These are phyloP conservation scores for Hipposideros armiger DNA, from an alignment of 2,113 vertebrate species.

Conservation along the genomic window DNA sequence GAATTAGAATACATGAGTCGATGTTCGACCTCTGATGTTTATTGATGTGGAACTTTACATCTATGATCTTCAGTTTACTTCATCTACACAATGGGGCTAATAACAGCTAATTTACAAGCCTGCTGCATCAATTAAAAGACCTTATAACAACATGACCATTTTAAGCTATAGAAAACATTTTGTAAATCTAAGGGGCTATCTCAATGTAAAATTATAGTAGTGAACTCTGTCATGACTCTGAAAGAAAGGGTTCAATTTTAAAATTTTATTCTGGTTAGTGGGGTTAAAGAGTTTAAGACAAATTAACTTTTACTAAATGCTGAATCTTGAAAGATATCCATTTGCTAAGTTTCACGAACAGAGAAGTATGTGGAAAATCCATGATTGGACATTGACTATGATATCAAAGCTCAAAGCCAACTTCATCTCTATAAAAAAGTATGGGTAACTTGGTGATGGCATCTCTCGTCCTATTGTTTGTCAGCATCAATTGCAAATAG, in stretches of 20 bases:
- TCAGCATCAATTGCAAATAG: background rate
- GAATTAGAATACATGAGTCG: slow-evolving; percentile 15
- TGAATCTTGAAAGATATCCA: background rate
- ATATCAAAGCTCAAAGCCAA: background rate
- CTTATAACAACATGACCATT: background rate
- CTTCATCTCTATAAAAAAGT: background rate
- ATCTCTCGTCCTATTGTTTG: background rate
- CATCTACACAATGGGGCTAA: slow-evolving; percentile 15
- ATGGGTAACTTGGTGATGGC: background rate
- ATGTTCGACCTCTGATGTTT: background rate
- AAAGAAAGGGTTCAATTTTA: background rate
- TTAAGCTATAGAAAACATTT: slow-evolving; percentile 2
- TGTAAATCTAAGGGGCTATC: background rate
- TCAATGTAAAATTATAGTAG: background rate
- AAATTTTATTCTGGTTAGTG: slow-evolving; percentile 1
- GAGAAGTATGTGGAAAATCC: background rate
- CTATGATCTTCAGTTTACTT: background rate
- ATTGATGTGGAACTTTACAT: background rate
- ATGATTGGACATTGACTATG: background rate
- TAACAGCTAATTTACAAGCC: background rate
- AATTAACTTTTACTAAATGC: background rate
- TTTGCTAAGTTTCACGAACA: background rate
- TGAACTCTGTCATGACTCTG: background rate
- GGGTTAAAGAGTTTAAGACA: background rate
- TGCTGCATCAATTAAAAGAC: slow-evolving; percentile 16